Percentiles rank a stretch among this genome's conserved stretches.
Conservation (phyloP, 2,888 invertebrate genomes). For the Elysia crispata region DNA sequence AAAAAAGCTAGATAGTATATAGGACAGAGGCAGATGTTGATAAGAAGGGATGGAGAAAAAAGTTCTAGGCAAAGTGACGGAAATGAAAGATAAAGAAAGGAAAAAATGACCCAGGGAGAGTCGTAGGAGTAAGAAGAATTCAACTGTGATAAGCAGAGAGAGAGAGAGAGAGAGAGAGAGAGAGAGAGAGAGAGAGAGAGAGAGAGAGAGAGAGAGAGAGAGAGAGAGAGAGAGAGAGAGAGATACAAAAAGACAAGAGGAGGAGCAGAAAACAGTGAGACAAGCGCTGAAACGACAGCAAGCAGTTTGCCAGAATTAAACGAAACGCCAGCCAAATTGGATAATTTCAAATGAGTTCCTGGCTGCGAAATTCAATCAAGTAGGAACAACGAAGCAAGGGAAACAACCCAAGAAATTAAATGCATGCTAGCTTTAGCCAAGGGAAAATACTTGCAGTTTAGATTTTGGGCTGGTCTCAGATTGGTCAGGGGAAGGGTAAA, state of each 20-base stretch:
- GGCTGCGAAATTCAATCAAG: no score
- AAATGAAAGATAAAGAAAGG: no score
- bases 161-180: conserved; percentile 43
- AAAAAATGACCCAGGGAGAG: no score
- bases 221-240: conserved; percentile 29
- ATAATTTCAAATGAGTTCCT: conserved; percentile 1
- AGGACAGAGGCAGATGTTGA: conserved; percentile 13
- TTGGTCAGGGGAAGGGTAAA: no score
- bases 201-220: conserved; percentile 33
- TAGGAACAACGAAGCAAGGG: no score
- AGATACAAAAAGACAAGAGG: conserved; percentile 10
- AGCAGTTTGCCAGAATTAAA: neutral
- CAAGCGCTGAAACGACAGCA: neutral
- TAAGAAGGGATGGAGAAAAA: no score
- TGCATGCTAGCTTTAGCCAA: no score
- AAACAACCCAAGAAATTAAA: no score
- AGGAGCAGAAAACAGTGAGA: neutral
- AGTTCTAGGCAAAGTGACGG: no score
- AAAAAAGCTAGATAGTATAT: neutral
- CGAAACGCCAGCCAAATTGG: neutral
- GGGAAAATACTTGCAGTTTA: no score
- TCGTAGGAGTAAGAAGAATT: conserved; percentile 51
- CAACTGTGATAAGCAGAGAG: conserved; percentile 27
- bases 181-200: conserved; percentile 48
- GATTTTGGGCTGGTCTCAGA: no score